Evolutionary conservation across 2,113 vertebrate species (phyloP).

Genomic region (Onychostruthus taczanowskii): DNA sequence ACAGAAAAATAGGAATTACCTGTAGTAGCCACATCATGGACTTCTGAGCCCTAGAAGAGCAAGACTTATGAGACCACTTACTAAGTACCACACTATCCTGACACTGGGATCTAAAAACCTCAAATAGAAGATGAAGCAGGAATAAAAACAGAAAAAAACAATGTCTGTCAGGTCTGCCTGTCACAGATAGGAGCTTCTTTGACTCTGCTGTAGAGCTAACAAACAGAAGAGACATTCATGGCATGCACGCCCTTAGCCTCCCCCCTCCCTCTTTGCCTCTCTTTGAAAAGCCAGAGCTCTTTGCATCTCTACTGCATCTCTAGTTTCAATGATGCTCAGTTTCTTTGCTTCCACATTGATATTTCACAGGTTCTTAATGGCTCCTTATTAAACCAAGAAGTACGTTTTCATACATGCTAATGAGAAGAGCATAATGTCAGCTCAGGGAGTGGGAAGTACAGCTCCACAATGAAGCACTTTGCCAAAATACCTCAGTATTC

Average conservation of each 20-base stretch:
- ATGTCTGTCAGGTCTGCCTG: neutral
- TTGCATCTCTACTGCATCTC: neutral
- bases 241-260: neutral
- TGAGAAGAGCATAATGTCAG: constrained; percentile 4
- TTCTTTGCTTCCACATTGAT: neutral
- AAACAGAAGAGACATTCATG: constrained; percentile 51
- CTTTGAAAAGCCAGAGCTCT: constrained; percentile 18
- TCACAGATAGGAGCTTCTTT: constrained; percentile 42
- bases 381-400: constrained; percentile 1
- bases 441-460: neutral
- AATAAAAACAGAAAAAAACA: constrained; percentile 1
- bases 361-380: constrained; percentile 12
- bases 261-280: neutral
- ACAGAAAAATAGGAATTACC: neutral
- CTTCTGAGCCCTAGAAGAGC: neutral
- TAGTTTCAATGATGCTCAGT: neutral
- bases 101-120: neutral
- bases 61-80: neutral
- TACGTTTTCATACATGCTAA: neutral
- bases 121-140: neutral
- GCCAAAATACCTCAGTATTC: neutral
- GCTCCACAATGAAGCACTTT: neutral
- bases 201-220: neutral
- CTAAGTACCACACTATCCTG: neutral
- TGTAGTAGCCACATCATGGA: neutral